These are phyloP conservation scores for Orius insidiosus DNA, from an alignment of 1,140 invertebrate species.

Conservation along the genomic window DNA sequence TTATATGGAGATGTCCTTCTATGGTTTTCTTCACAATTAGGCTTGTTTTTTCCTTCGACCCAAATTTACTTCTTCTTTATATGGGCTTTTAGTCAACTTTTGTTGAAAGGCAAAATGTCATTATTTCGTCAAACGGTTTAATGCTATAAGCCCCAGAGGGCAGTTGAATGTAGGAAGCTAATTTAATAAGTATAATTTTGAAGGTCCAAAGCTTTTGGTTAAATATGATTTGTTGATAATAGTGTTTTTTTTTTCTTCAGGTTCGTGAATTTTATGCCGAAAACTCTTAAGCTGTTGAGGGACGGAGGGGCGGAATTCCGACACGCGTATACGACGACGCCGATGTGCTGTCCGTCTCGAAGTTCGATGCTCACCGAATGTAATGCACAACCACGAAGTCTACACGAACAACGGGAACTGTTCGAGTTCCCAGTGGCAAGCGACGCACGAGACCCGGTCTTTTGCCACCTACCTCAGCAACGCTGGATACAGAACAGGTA, in stretches of 20 bases:
- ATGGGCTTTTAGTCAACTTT: no score
- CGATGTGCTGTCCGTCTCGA: conserved; percentile 94
- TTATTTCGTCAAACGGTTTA: no score
- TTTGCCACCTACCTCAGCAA: conserved; percentile 86
- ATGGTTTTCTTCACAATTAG: no score
- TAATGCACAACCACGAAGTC: conserved; percentile 94
- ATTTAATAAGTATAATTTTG: neutral
- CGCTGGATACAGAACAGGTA: conserved; percentile 82
- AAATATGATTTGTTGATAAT: no score
- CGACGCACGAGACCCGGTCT: conserved; percentile 74
- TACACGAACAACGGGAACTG: conserved; percentile 89
- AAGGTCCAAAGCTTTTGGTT: no score
- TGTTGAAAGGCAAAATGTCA: no score
- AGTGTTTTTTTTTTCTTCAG: conserved; percentile 31
- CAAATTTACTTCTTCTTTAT: no score
- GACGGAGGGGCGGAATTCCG: conserved; percentile 80
- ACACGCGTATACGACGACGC: conserved; percentile 91
- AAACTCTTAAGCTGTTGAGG: conserved; percentile 62
- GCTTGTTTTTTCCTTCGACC: no score
- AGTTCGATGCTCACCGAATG: conserved; percentile 79
- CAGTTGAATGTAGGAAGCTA: no score
- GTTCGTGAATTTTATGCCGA: conserved; percentile 88
- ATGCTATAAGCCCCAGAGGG: no score
- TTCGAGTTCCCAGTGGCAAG: conserved; percentile 80
- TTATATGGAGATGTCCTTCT: no score